Percentiles rank a stretch among this genome's conserved stretches.
These are phyloP conservation scores for Drosophila kanapiae DNA, from an alignment of 1,140 invertebrate genomes.

Conservation along the genomic window DNA sequence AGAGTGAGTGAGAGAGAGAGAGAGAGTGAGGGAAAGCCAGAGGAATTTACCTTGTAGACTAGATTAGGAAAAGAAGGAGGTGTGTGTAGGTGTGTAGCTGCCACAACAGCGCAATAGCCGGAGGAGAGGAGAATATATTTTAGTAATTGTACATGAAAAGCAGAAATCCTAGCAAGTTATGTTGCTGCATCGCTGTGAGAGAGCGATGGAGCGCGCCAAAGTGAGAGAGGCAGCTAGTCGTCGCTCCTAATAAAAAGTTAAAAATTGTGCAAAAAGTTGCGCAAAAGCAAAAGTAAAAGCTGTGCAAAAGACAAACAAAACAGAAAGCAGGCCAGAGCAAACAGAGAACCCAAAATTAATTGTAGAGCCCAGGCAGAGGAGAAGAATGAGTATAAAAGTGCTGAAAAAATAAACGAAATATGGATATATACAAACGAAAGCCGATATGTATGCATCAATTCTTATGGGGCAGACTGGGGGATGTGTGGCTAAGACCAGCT, in stretches of 20 bases:
- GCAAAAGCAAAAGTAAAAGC: slow-evolving; percentile 18
- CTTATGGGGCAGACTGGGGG: slow-evolving; percentile 1
- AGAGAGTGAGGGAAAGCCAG: slow-evolving; percentile 1
- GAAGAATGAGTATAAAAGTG: slow-evolving; percentile 10
- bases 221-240: slow-evolving; percentile 41
- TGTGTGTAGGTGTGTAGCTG: neutral
- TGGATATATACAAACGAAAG: slow-evolving; percentile 15
- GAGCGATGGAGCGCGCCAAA: slow-evolving; percentile 17
- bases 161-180: slow-evolving; percentile 4
- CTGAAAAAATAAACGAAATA: slow-evolving; percentile 41
- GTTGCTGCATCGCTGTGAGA: slow-evolving; percentile 1
- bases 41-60: slow-evolving; percentile 53
- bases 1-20: slow-evolving; percentile 11
- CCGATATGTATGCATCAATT: slow-evolving; percentile 6
- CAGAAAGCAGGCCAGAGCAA: slow-evolving; percentile 20
- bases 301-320: slow-evolving; percentile 22
- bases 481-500: neutral
- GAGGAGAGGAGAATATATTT: slow-evolving; percentile 32
- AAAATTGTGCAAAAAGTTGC: slow-evolving; percentile 37
- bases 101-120: slow-evolving; percentile 6
- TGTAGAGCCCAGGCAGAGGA: neutral
- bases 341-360: slow-evolving; percentile 17
- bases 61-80: slow-evolving; percentile 44
- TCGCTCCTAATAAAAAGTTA: slow-evolving; percentile 44
- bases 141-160: slow-evolving; percentile 6